phyloP scores from a whole-genome alignment of 2,888 invertebrate genomes.

The Chrysolina americana region DNA sequence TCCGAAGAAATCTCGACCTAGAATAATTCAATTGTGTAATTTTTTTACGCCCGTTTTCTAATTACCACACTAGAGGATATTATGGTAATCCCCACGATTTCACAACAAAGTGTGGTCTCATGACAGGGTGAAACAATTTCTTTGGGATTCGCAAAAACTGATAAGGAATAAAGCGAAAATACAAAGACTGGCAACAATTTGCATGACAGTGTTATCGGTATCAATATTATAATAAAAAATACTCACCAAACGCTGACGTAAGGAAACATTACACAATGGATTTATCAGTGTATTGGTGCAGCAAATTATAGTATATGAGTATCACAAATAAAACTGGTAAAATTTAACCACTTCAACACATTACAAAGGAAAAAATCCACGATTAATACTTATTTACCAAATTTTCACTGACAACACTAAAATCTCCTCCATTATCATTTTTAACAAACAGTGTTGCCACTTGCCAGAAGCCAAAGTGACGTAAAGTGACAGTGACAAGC shows the following conservation, averaged over 20 bases:
- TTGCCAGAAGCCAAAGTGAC: background rate
- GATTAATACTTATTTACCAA: background rate
- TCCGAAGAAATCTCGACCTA: constrained; percentile 23
- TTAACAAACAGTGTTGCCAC: background rate
- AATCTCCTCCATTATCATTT: constrained; percentile 18
- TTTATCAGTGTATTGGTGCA: constrained; percentile 19
- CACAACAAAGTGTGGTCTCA: background rate
- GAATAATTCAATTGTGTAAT: constrained; percentile 29
- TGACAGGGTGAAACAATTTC: background rate
- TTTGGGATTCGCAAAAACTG: background rate
- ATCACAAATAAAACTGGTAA: background rate
- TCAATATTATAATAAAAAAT: constrained; percentile 41
- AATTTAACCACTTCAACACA: constrained; percentile 1
- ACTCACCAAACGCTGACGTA: constrained; percentile 55
- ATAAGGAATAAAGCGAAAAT: constrained; percentile 6
- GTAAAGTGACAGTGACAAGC: background rate
- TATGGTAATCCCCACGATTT: constrained; percentile 23
- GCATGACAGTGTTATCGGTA: constrained; percentile 25
- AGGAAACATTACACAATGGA: constrained; percentile 50
- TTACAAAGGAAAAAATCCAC: constrained; percentile 2
- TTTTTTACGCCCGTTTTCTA: constrained; percentile 37
- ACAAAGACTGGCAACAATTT: constrained; percentile 16
- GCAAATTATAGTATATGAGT: background rate
- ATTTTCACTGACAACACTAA: constrained; percentile 30
- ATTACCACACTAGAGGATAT: constrained; percentile 35